Conservation (phyloP, 2,888 invertebrate species). For the Macrosoma leucophasiata region DNA sequence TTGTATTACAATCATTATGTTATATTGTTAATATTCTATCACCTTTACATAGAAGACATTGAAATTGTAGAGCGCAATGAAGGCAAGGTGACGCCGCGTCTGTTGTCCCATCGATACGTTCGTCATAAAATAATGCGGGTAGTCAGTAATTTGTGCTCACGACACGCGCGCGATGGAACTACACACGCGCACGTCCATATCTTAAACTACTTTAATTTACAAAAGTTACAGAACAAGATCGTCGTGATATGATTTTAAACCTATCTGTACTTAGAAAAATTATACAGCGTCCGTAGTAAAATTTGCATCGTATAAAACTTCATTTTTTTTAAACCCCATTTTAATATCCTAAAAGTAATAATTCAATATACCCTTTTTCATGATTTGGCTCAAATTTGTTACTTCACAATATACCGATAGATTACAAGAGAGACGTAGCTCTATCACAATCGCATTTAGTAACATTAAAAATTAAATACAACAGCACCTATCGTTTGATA, state of each 20-base stretch:
- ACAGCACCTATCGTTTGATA: slow-evolving; percentile 70
- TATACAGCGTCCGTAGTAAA: slow-evolving; percentile 62
- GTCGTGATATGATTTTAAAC: slow-evolving; percentile 63
- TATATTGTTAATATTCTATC: too few species aligned
- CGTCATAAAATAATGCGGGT: slow-evolving; percentile 25
- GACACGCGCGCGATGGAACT: slow-evolving; percentile 5
- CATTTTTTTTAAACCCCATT: slow-evolving; percentile 60
- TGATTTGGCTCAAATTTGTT: slow-evolving; percentile 61
- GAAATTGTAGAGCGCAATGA: slow-evolving; percentile 29
- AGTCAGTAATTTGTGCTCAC: slow-evolving; percentile 19
- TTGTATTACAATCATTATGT: too few species aligned
- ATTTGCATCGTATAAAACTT: slow-evolving; percentile 68
- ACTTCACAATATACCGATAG: slow-evolving; percentile 48
- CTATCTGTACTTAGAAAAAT: slow-evolving; percentile 67
- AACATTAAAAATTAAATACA: slow-evolving; percentile 66
- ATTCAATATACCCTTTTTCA: slow-evolving; percentile 70
- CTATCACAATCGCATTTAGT: slow-evolving; percentile 64
- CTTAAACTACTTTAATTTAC: slow-evolving; percentile 46
- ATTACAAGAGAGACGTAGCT: slow-evolving; percentile 60
- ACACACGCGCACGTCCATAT: slow-evolving; percentile 26
- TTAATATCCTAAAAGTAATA: slow-evolving; percentile 62
- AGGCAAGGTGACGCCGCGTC: slow-evolving; percentile 31
- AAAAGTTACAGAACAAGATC: slow-evolving; percentile 48
- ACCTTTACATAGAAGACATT: too few species aligned
- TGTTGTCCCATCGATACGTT: slow-evolving; percentile 15